Evolutionary conservation across 2,113 vertebrate species (phyloP), one percentile per base, ranked within the genome.

Genomic region (Hydrochoerus hydrochaeris): DNA sequence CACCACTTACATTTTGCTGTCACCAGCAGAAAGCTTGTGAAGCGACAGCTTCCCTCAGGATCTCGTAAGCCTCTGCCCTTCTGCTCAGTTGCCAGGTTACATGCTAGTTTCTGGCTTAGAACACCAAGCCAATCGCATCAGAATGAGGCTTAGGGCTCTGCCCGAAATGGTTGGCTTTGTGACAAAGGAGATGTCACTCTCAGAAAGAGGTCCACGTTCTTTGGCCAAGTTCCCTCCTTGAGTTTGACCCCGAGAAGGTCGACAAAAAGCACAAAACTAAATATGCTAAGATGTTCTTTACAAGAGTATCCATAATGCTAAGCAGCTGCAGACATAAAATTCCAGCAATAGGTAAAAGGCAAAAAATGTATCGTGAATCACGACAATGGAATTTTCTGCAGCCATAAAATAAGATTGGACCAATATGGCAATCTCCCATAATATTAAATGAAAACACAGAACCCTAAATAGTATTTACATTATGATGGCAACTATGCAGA

Each of bases 341-440:
- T 86, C 60, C 84, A 95, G 85, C 85, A 90, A 96, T 92, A 97
- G 96, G 96, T 94, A 86, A 93, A 95, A 85, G 22, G 60, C 89
- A 90, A 96, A 77, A 81, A 88, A 78, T 16, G 4, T 46, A 7
- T 58, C 67, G 60, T 95, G 95, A 97, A 95, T 98, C 95, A 95
- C 41, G 88, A 78, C 85, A 78, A 83, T 94, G 96, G 88, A 77
- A 95, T 54, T 97, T 92, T 95, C 92, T 90, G 65, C 4, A 83
- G 82, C 62, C 82, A 95, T 95, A 96, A 95, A 96, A 85, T 60
- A 85, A 97, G 85, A 97, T 88, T 94, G 96, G 41, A 97, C 85
- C 90, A 96, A 95, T 95, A 86, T 80, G 77, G 82, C n/a, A 78
- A 92, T 58, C 28, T 46, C 24, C 63, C 92, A 92, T 60, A 89